Evolutionary conservation across 2,797 vertebrate species (phyloP).

Genomic region (Nasua narica): DNA sequence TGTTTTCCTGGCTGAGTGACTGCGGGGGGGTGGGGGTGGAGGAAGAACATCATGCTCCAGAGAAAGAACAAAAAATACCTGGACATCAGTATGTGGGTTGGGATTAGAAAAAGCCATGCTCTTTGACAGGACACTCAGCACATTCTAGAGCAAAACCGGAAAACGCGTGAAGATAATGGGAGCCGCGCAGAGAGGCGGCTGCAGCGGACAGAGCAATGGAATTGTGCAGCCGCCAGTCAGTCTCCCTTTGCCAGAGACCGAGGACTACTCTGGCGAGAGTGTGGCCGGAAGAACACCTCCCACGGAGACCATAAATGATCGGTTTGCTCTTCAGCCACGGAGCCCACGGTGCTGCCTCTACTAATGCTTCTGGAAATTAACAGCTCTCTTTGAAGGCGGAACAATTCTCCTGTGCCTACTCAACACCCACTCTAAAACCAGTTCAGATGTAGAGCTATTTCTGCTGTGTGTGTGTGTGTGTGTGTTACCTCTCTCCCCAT

Average conservation of each 20-base stretch:
- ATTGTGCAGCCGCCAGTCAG: not conserved
- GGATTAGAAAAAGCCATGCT: not conserved
- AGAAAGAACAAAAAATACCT: not conserved
- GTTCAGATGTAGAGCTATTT: not conserved
- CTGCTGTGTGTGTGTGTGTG: not conserved
- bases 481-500: not conserved
- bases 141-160: not conserved
- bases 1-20: not conserved
- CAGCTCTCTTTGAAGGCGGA: not conserved
- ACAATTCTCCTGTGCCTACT: not conserved
- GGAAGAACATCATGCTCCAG: not conserved
- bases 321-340: not conserved
- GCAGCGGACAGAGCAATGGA: not conserved
- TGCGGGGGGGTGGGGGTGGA: not conserved
- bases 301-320: rapidly evolving
- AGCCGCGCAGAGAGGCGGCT: not conserved
- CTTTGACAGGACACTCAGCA: not conserved
- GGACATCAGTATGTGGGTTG: slow-evolving; percentile 8
- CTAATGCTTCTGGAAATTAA: not conserved
- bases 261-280: not conserved
- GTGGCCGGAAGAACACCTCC: not conserved
- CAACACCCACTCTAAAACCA: not conserved
- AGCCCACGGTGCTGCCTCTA: not conserved
- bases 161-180: rapidly evolving
- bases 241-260: not conserved